Evolutionary conservation across 1,140 invertebrate genomes (phyloP).

Genomic region (Archivesica marissinica): DNA sequence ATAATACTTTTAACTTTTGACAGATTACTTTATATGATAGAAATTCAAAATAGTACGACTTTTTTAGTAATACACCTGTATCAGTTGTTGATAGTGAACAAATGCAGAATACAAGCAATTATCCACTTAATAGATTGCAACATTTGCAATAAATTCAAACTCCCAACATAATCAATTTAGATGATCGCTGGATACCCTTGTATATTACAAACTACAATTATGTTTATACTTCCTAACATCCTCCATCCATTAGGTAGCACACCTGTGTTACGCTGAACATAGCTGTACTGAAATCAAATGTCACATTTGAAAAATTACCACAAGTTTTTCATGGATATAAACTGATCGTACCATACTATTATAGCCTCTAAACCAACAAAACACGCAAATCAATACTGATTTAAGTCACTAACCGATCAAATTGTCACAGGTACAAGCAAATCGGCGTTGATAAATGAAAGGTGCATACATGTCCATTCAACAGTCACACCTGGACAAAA

Average conservation of each 20-base stretch:
- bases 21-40: no score
- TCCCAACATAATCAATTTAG: conserved; percentile 34
- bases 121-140: neutral
- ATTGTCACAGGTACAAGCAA: conserved; percentile 10
- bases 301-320: conserved; percentile 38
- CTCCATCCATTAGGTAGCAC: conserved; percentile 21
- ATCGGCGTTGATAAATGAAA: neutral
- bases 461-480: no score
- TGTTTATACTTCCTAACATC: neutral
- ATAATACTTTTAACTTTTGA: no score
- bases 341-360: neutral
- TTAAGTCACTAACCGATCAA: conserved; percentile 12
- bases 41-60: no score
- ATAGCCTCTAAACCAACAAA: neutral
- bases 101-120: neutral
- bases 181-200: conserved; percentile 22
- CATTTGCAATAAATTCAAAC: conserved; percentile 33
- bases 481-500: conserved; percentile 6
- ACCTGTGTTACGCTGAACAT: conserved; percentile 12
- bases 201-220: conserved; percentile 1
- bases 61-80: no score
- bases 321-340: conserved; percentile 1
- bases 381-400: conserved; percentile 38
- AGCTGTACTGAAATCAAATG: conserved; percentile 24
- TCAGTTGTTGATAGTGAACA: neutral